phyloP scores from a whole-genome alignment of 1,140 invertebrate species.

The Brachionus manjavacas region DNA sequence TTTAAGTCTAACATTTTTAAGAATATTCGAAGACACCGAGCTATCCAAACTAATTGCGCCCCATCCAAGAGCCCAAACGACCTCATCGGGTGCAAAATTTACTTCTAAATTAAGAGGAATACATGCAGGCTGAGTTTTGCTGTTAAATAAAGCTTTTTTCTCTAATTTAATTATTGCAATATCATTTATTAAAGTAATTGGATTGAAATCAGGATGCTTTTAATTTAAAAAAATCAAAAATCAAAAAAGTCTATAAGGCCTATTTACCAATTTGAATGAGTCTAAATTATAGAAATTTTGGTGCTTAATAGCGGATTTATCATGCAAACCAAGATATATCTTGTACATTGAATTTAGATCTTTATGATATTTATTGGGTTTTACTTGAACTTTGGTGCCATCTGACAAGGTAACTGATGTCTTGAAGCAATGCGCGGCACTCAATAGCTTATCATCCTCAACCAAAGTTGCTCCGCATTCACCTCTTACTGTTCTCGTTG shows the following conservation, averaged over 20 bases:
- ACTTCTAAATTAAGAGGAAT: not conserved
- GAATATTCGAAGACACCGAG: not conserved
- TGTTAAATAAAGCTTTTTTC: not conserved
- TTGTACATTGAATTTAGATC: not conserved
- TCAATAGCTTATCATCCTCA: not conserved
- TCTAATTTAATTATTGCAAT: not conserved
- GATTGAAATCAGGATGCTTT: not conserved
- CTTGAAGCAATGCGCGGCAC: not conserved
- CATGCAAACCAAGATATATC: not conserved
- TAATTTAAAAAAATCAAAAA: not conserved
- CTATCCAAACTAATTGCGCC: not conserved
- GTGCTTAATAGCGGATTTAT: not conserved
- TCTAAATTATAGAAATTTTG: not conserved
- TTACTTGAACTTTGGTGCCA: not conserved
- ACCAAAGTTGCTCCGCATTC: not conserved
- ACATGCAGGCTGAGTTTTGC: not conserved
- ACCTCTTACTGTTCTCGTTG: not conserved
- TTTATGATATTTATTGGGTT: not conserved
- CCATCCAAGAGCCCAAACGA: not conserved
- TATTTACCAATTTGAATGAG: not conserved
- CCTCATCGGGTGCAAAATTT: not conserved
- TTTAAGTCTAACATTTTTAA: not conserved
- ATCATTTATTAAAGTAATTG: not conserved
- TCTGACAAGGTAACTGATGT: not conserved
- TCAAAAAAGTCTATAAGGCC: not conserved